Conservation (phyloP, 2,113 vertebrate genomes). For the Odontesthes bonariensis region DNA sequence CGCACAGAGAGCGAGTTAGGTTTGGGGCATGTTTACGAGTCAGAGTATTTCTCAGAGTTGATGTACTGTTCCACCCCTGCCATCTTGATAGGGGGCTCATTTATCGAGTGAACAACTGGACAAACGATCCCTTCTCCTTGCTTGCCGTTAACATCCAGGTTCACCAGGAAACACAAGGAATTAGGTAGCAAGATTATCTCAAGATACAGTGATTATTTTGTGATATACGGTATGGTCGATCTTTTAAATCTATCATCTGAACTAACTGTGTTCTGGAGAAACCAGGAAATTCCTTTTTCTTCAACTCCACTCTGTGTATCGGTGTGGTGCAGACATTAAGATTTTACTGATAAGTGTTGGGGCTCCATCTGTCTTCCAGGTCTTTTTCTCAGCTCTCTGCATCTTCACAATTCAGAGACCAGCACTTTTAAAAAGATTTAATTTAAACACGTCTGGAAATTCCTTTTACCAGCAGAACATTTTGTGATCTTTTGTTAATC, state of each 20-base stretch:
- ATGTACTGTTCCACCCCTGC: background rate
- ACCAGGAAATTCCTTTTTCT: constrained; percentile 16
- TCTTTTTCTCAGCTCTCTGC: constrained; percentile 6
- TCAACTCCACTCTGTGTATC: background rate
- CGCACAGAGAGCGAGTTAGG: background rate
- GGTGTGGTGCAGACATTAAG: constrained; percentile 19
- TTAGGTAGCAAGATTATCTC: constrained; percentile 32
- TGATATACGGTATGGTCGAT: constrained; percentile 12
- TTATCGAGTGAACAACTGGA: background rate
- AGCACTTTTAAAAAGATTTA: constrained; percentile 18
- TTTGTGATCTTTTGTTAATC: constrained; percentile 26
- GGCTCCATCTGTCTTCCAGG: constrained; percentile 13
- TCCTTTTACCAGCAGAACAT: constrained; percentile 12
- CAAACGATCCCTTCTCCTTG: background rate
- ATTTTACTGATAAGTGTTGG: constrained; percentile 30
- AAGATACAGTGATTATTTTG: constrained; percentile 33
- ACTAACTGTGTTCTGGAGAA: background rate
- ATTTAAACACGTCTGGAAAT: constrained; percentile 13
- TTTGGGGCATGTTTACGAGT: background rate
- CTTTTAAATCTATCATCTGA: constrained; percentile 12
- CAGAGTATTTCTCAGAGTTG: background rate
- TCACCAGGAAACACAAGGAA: constrained; percentile 33
- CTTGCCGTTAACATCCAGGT: constrained; percentile 15
- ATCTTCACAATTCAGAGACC: constrained; percentile 2
- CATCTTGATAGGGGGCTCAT: background rate